Evolutionary conservation across 1,140 invertebrate genomes (phyloP).

Genomic region (Temnothorax nylanderi): DNA sequence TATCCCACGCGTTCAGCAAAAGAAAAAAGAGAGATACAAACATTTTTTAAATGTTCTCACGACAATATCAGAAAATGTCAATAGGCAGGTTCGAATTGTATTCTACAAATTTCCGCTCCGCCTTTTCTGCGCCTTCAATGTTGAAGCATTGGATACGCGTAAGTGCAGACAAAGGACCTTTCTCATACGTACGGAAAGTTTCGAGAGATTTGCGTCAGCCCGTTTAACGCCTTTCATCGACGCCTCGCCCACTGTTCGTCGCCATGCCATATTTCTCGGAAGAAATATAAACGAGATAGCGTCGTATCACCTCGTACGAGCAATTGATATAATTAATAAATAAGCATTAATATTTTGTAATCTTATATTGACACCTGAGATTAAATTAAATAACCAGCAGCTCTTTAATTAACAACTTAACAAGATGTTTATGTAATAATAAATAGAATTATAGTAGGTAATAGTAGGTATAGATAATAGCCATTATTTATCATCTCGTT

Average conservation of each 20-base stretch:
- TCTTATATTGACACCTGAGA: background rate
- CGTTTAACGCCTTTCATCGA: constrained; percentile 28
- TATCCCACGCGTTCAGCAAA: background rate
- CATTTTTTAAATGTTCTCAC: background rate
- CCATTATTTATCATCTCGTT: background rate
- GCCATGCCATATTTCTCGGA: background rate
- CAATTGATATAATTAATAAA: background rate
- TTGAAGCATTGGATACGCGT: background rate
- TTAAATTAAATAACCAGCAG: background rate
- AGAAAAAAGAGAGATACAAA: background rate
- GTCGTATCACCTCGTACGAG: background rate
- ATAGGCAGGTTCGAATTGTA: background rate
- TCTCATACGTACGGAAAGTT: constrained; percentile 29
- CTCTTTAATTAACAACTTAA: background rate
- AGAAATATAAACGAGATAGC: background rate
- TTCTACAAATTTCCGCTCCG: background rate
- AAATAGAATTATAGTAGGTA: background rate
- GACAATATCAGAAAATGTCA: background rate
- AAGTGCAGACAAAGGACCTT: constrained; percentile 24
- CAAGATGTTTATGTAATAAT: background rate
- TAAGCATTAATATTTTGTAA: background rate
- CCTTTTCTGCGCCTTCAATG: background rate
- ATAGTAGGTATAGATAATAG: background rate
- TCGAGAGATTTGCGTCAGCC: constrained; percentile 36
- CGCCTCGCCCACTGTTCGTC: constrained; percentile 15